A percentile compares a stretch with the other conserved stretches of the same genome.
Conservation (phyloP, 2,113 vertebrate genomes). For the Gallinago paraguaiae region DNA sequence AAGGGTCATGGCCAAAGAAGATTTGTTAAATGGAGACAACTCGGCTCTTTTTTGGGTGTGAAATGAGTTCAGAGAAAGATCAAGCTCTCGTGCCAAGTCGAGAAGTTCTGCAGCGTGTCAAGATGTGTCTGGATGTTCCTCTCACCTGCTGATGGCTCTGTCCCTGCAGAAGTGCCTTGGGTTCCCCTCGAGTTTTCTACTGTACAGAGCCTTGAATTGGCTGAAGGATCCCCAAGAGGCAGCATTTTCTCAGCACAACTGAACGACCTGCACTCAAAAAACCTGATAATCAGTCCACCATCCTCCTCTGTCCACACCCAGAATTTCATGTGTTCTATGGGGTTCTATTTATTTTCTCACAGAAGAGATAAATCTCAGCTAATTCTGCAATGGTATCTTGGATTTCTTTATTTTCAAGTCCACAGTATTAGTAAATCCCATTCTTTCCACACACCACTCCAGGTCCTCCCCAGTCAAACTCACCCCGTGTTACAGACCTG, state of each 20-base stretch:
- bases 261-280: not conserved
- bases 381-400: not conserved
- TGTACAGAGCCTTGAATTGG: not conserved
- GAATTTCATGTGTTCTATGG: not conserved
- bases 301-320: not conserved
- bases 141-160: not conserved
- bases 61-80: not conserved
- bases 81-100: not conserved
- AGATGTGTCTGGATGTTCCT: not conserved
- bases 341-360: not conserved
- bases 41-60: not conserved
- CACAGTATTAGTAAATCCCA: not conserved
- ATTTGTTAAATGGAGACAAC: not conserved
- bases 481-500: not conserved
- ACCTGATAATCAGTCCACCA: not conserved
- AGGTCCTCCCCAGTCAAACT: not conserved
- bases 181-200: not conserved
- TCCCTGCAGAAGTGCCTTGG: not conserved
- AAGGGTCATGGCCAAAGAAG: not conserved
- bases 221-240: not conserved
- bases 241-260: not conserved
- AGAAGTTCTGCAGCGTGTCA: not conserved
- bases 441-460: not conserved
- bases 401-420: not conserved
- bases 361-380: not conserved